Percentiles rank a stretch among this genome's conserved stretches.
Evolutionary conservation across 2,113 vertebrate species (phyloP).

Genomic region (Pseudopipra pipra): DNA sequence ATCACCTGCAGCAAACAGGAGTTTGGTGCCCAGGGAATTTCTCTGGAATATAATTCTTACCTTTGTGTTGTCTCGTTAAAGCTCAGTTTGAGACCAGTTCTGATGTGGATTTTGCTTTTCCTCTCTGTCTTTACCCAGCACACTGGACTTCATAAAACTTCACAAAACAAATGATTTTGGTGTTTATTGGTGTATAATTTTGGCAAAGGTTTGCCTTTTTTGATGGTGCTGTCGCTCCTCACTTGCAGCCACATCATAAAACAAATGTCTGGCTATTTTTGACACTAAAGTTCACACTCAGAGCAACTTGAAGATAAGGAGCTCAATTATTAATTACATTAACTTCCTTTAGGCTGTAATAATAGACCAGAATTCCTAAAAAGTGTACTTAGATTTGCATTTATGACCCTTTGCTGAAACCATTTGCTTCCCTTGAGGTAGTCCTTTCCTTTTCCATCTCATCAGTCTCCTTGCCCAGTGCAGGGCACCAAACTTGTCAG

Average conservation of each 20-base stretch:
- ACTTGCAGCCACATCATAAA: fast-evolving
- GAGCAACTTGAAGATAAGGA: background rate
- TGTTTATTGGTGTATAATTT: background rate
- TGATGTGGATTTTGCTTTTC: background rate
- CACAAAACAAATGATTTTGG: background rate
- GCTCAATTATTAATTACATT: background rate
- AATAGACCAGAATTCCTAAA: background rate
- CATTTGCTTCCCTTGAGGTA: background rate
- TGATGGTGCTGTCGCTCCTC: background rate
- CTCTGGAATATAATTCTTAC: background rate
- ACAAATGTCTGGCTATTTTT: background rate
- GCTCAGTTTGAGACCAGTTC: background rate
- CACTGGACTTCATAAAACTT: background rate
- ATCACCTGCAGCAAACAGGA: background rate
- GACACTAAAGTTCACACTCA: background rate
- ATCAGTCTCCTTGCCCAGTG: background rate
- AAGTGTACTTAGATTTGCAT: background rate
- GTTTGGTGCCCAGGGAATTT: background rate
- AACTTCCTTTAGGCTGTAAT: conserved; percentile 21
- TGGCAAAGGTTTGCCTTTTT: background rate
- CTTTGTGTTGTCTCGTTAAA: background rate
- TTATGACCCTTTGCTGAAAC: background rate
- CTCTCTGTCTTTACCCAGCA: background rate
- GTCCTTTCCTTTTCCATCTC: background rate
- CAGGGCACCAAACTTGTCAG: background rate